Evolutionary conservation across 2,888 invertebrate genomes (phyloP).

Genomic region (Globia sparganii): DNA sequence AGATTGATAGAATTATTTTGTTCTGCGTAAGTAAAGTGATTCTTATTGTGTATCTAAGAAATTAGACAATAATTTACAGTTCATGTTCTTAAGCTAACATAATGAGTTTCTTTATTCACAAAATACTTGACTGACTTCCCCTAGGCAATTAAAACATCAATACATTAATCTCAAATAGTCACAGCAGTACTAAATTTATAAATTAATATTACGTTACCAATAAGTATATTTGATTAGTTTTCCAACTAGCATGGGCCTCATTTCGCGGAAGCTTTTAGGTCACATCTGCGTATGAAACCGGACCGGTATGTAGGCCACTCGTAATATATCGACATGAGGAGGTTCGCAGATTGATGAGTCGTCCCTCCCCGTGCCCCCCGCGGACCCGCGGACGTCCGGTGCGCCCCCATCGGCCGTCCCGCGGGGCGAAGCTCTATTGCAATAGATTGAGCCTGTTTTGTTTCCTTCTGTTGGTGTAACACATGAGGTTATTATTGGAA

Average conservation of each 20-base stretch:
- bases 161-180: constrained; percentile 1
- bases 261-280: constrained; percentile 73
- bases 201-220: constrained; percentile 15
- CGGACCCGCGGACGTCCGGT: constrained; percentile 61
- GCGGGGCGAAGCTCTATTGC: constrained; percentile 69
- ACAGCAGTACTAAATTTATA: background rate
- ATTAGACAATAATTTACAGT: background rate
- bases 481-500: constrained; percentile 59
- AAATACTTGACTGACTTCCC: background rate
- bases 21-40: constrained; percentile 12
- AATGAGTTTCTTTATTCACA: background rate
- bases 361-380: constrained; percentile 59
- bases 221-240: constrained; percentile 54
- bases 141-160: background rate
- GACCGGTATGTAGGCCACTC: constrained; percentile 82
- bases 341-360: constrained; percentile 85
- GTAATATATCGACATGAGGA: constrained; percentile 84
- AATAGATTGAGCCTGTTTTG: constrained; percentile 79
- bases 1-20: constrained; percentile 18
- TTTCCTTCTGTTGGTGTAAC: constrained; percentile 70
- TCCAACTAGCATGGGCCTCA: constrained; percentile 57
- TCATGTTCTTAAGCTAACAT: background rate
- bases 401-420: constrained; percentile 69
- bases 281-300: constrained; percentile 82
- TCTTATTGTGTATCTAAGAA: background rate